Evolutionary conservation across 92 coral and sea anemone species (phyloP).

Genomic region (Zoanthus gigantus): DNA sequence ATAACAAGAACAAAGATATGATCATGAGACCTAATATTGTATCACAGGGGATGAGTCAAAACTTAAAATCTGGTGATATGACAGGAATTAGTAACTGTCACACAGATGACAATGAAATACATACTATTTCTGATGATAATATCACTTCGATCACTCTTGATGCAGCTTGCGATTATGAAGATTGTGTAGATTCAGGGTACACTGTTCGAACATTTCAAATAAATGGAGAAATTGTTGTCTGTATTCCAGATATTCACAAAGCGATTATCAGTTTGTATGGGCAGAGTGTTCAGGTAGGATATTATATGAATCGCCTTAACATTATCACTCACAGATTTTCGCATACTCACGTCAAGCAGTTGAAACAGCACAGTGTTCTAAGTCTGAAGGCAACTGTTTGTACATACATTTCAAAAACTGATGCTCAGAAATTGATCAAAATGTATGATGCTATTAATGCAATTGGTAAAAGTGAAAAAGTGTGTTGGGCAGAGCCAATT

Average conservation of each 20-base stretch:
- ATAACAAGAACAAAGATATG: background rate
- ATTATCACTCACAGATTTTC: slow-evolving; percentile 80
- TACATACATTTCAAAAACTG: slow-evolving; percentile 80
- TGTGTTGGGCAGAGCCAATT: slow-evolving; percentile 77
- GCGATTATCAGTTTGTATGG: slow-evolving; percentile 78
- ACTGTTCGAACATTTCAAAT: slow-evolving; percentile 74
- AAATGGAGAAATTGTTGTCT: slow-evolving; percentile 71
- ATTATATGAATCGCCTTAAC: slow-evolving; percentile 74
- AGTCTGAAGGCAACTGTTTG: slow-evolving; percentile 85
- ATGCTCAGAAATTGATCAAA: slow-evolving; percentile 78
- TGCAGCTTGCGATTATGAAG: background rate
- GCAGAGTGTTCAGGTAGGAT: slow-evolving; percentile 87
- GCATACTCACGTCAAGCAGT: slow-evolving; percentile 67
- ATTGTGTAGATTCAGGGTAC: slow-evolving; percentile 6
- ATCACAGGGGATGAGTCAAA: background rate
- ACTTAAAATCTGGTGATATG: background rate
- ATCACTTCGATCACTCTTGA: background rate
- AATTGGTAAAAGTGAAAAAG: slow-evolving; percentile 58
- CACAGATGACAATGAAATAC: background rate
- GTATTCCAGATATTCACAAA: slow-evolving; percentile 87
- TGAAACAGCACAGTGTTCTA: slow-evolving; percentile 75
- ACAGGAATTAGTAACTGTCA: background rate
- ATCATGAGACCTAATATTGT: too few species aligned
- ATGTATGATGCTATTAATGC: slow-evolving; percentile 68
- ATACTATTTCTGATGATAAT: background rate